Base-by-base conservation (phyloP, 2,797 vertebrate species). In the Pelochelys cantorii region DNA sequence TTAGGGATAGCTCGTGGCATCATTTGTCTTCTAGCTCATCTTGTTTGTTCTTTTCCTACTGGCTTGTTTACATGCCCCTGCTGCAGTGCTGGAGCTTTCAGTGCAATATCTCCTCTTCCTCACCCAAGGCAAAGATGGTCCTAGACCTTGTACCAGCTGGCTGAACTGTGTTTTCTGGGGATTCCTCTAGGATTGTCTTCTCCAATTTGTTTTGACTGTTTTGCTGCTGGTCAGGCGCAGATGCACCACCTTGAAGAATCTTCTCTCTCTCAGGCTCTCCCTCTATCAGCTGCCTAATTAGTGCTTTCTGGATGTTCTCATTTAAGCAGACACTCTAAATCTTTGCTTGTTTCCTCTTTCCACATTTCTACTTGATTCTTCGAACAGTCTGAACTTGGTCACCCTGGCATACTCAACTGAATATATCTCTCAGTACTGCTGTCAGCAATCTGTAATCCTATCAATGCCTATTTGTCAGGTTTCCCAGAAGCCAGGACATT, bases 181-280 rank as follows among this genome's bases (percentile, higher is more conserved):
- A 89, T 54, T 93, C 91, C 92, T 95, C 84, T 18, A 90, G 91
- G 75, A 93, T 91, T 83, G 79, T 96, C 89, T 94, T 65, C 60
- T 95, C 84, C 94, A 12, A 96, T 97, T 97, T 11, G 1, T 94
- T 98, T 83, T 97, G 97, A 98, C 95, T 96, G 88, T 84, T 94
- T 82, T 62, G 81, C 95, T 97, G 92, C 93, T 11, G 74, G 95
- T 83, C 90, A 92, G 85, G 86, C 95, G 94, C 65, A 37, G 0
- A 60, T 93, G 86, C 82, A n/a, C 88, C 79, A 96, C 93, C 97
- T 96, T 93, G 71, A 95, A 94, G 92, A 89, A 75, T 93, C 91
- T 87, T 84, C 92, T 93, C 82, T 88, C 86, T 86, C 68, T 62
- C 79, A 77, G 0, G 0, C 17, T 91, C 5, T 54, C 71, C 17